A percentile compares a stretch with the other conserved stretches of the same genome.
Conservation (phyloP, 2,113 vertebrate genomes). For the human (Homo sapiens) region GRCh38 chr15:80741001-80741500, state of each 20-base stretch:
- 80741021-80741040: neutral
- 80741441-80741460: neutral
- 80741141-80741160: neutral
- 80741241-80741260: neutral
- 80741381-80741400: neutral
- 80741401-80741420: neutral
- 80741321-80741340: neutral
- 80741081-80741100: neutral
- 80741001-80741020: neutral
- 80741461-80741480: neutral
- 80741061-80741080: neutral
- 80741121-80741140: too few species aligned
- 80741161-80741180: neutral
- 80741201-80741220: too few species aligned
- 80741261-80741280: neutral
- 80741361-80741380: neutral
- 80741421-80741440: neutral
- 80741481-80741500: neutral
- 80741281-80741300: neutral
- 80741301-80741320: neutral
- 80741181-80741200: neutral
- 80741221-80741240: neutral
- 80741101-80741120: neutral
- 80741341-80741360: neutral
- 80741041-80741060: neutral